Evolutionary conservation across 2,113 vertebrate genomes (phyloP).

Genomic region (Lophotis ruficrista): DNA sequence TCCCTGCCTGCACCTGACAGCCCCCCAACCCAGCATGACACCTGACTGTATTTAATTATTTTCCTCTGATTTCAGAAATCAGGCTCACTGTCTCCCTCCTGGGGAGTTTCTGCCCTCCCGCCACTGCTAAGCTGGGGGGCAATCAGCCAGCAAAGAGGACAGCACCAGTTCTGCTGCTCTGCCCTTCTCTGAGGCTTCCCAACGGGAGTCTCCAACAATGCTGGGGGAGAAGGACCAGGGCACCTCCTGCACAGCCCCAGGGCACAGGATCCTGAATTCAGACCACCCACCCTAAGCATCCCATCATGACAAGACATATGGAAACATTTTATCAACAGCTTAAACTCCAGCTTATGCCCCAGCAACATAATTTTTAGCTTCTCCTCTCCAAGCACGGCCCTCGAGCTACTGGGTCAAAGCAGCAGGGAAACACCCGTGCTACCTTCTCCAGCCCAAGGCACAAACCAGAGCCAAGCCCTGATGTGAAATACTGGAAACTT

Average conservation of each 20-base stretch:
- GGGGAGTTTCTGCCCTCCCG: neutral
- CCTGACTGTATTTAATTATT: neutral
- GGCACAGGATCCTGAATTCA: neutral
- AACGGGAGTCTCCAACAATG: accelerated
- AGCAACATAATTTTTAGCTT: neutral
- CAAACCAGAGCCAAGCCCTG: neutral
- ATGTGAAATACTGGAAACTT: neutral
- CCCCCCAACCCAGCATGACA: accelerated
- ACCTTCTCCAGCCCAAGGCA: neutral
- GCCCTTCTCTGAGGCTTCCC: neutral
- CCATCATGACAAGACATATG: neutral
- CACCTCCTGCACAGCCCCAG: accelerated
- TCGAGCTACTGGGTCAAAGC: neutral
- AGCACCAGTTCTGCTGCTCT: neutral
- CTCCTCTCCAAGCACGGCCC: neutral
- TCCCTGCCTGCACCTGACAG: neutral
- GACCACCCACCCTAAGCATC: neutral
- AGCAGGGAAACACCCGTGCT: neutral
- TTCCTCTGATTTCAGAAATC: neutral
- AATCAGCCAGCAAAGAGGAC: neutral
- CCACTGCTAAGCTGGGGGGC: accelerated
- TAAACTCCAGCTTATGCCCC: neutral
- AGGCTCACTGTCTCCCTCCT: neutral
- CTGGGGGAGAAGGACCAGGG: neutral
- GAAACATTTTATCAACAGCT: neutral